Conservation (phyloP, 2,888 invertebrate genomes). For the Sepioteuthis lessoniana region DNA sequence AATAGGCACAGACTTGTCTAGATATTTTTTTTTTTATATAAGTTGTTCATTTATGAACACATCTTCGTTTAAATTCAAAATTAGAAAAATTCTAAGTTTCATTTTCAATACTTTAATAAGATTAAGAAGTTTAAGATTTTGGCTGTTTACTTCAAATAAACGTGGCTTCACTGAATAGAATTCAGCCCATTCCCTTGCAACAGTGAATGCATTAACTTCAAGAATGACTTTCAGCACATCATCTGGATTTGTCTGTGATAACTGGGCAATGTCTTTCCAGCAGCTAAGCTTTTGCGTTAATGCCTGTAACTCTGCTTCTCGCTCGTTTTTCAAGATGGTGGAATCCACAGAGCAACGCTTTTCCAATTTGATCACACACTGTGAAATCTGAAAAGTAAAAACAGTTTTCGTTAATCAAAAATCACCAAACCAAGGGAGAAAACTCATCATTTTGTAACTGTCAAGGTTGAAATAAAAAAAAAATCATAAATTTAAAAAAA, state of each 20-base stretch:
- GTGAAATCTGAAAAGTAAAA: slow-evolving; percentile 62
- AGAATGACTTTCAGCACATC: slow-evolving; percentile 66
- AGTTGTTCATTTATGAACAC: too few relatives aligned
- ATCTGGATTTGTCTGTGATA: slow-evolving; percentile 58
- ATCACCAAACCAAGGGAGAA: too few relatives aligned
- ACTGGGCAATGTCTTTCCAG: slow-evolving; percentile 34
- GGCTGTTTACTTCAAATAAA: not conserved
- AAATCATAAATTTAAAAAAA: too few relatives aligned
- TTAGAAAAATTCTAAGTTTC: too few relatives aligned
- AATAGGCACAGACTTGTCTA: too few relatives aligned
- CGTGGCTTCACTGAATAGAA: not conserved
- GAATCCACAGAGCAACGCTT: not conserved
- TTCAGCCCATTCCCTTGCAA: slow-evolving; percentile 64
- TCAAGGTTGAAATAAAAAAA: too few relatives aligned
- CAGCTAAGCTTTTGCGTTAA: slow-evolving; percentile 24
- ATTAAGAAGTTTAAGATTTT: not conserved
- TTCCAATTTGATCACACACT: slow-evolving; percentile 63
- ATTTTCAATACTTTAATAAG: too few relatives aligned
- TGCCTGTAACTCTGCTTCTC: not conserved
- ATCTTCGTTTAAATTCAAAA: too few relatives aligned
- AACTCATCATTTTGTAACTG: too few relatives aligned
- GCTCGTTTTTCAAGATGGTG: not conserved
- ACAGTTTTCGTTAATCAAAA: not conserved
- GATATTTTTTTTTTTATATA: too few relatives aligned
- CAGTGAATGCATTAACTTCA: slow-evolving; percentile 64